Percentiles rank a stretch among this genome's conserved stretches.
Evolutionary conservation across 1,140 invertebrate species (phyloP).

Genomic region (Samia ricini): DNA sequence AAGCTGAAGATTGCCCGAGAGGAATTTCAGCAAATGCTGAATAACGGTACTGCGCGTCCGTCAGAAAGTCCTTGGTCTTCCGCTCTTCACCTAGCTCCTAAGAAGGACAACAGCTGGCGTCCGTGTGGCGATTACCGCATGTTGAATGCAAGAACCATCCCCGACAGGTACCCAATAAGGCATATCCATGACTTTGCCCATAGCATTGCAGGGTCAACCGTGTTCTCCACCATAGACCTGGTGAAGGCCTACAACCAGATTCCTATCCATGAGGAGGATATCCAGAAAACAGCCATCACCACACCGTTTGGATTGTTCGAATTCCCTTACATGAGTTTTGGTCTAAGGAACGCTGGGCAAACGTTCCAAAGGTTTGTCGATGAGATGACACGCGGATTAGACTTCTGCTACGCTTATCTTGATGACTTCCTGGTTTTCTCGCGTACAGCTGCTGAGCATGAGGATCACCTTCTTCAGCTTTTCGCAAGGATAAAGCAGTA

Average conservation of each 20-base stretch:
- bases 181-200: slow-evolving; percentile 45
- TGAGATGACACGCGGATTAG: slow-evolving; percentile 33
- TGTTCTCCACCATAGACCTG: slow-evolving; percentile 18
- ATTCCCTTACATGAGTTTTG: slow-evolving; percentile 44
- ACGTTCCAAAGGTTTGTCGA: slow-evolving; percentile 32
- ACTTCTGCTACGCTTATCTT: slow-evolving; percentile 61
- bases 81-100: slow-evolving; percentile 61
- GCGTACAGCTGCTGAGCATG: slow-evolving; percentile 30
- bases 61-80: slow-evolving; percentile 55
- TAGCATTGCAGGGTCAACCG: slow-evolving; percentile 13
- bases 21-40: slow-evolving; percentile 24
- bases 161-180: slow-evolving; percentile 63
- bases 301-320: slow-evolving; percentile 47
- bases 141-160: slow-evolving; percentile 41
- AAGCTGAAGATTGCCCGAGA: slow-evolving; percentile 26
- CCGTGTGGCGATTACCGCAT: slow-evolving; percentile 51
- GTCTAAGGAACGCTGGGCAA: slow-evolving; percentile 30
- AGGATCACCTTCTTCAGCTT: slow-evolving; percentile 30
- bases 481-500: slow-evolving; percentile 35
- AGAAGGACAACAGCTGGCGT: slow-evolving; percentile 55
- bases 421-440: slow-evolving; percentile 77
- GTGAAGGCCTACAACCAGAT: slow-evolving; percentile 47
- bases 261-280: slow-evolving; percentile 42
- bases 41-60: slow-evolving; percentile 26
- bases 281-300: slow-evolving; percentile 55